phyloP scores from a whole-genome alignment of 2,888 invertebrate genomes.

The Harpalus rubripes region DNA sequence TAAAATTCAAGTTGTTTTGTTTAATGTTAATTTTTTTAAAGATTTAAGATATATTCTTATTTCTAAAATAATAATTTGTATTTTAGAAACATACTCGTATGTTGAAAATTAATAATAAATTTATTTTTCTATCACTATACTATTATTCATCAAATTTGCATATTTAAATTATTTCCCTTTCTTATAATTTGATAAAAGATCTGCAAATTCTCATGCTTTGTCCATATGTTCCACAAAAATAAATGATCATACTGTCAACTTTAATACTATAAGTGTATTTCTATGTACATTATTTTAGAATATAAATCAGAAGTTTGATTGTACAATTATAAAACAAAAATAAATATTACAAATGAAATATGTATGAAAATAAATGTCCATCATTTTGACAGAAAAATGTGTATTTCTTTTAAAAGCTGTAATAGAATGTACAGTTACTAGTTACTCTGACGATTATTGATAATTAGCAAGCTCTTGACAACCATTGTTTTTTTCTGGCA shows the following conservation, averaged over 20 bases:
- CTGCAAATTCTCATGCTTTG: conserved; percentile 25
- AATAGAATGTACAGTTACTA: too few relatives aligned
- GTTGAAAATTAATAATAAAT: conserved; percentile 11
- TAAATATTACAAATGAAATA: conserved; percentile 28
- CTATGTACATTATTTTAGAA: conserved; percentile 44
- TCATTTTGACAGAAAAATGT: not conserved
- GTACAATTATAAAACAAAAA: conserved; percentile 30
- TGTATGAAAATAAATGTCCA: conserved; percentile 6
- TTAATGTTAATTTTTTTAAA: conserved; percentile 36
- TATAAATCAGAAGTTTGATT: conserved; percentile 28
- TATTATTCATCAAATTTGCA: conserved; percentile 13
- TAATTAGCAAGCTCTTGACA: too few relatives aligned
- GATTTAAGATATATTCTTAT: not conserved
- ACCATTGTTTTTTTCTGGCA: too few relatives aligned
- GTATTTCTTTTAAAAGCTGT: too few relatives aligned
- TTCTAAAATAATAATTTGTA: conserved; percentile 35
- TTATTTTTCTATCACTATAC: conserved; percentile 33
- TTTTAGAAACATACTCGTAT: conserved; percentile 36
- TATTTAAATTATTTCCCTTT: conserved; percentile 8
- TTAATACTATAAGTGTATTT: conserved; percentile 42
- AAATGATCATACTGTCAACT: conserved; percentile 19
- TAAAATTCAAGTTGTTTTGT: conserved; percentile 39
- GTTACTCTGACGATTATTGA: too few relatives aligned
- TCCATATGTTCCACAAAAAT: conserved; percentile 17
- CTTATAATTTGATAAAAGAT: not conserved